Base-by-base conservation (phyloP, 2,888 invertebrate genomes). In the Synergus umbraculus region DNA sequence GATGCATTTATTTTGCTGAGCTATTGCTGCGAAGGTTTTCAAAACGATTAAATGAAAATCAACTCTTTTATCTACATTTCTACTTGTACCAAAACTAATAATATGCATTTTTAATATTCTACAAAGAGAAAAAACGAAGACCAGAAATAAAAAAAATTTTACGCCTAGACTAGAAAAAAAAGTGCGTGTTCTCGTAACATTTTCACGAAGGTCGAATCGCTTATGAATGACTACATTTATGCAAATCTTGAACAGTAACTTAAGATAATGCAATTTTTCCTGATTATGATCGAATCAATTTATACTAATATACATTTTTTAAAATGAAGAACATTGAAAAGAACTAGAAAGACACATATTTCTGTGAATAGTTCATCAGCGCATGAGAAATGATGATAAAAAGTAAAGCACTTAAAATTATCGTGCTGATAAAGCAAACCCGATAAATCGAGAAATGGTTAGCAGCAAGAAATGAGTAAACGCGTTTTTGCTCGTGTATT, bases 381-480 rank as follows among this genome's bases (percentile, higher is more conserved):
- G 37, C 49, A 54, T 29, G 37, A n/a, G 49, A 46, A 46, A 69
- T 18, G 15, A 22, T 69, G 15, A 49, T 69, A 69, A 69, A 69
- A 69, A 46, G 67, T 22, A 13, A 13, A 22, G 8, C 46, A 69
- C 29, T 69, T 69, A 49, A 49, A 69, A 73, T 54, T 73, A 73
- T 54, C 49, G 29, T 73, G 49, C 37, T 73, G 73, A 73, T 69
- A 49, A 49, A 73, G 54, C 37, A 73, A 37, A 22, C 4, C n/a
- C 54, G 37, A 73, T 73, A 54, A 73, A 73, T 73, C 54, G 5
- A 37, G 54, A 54, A 73, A 54, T 73, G 54, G 54, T 37, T 49
- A 15, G 2, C n/a, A 43, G 29, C n/a, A 69, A 73, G 37, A 73
- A 54, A 13, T 18, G 49, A 73, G 37, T 49, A 49, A 49, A 69